Evolutionary conservation across 1,140 invertebrate species (phyloP), one percentile per base, ranked within the genome.

Genomic region (Cydia pomonella): DNA sequence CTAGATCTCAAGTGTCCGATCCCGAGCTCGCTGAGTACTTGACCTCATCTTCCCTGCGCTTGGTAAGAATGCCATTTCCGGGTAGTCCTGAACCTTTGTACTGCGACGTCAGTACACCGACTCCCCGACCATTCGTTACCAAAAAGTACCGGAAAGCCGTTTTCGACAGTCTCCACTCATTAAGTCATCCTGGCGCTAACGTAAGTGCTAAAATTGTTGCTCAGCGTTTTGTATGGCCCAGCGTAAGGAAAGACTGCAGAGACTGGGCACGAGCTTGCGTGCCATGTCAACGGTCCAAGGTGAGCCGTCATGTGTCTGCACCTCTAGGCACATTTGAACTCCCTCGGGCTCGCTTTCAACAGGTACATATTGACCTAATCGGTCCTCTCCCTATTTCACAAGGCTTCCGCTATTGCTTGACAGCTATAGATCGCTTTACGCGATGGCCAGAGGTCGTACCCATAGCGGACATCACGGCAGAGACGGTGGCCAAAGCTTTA

Each of bases 401-500:
- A n/a, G 89, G 84, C 4, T 80, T 73, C 77, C 18, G 78, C 4
- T 93, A 93, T 75, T 79, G 85, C 6, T 76, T 94, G 0, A 94
- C 93, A 0, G 78, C 82, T 1, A 88, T 94, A 0, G 93, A 94
- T 74, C 73, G 87, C 18, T 94, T 86, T 75, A 92, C 93, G 1
- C 76, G 90, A 13, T 94, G 91, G 92, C 90, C 88, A 0, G 92
- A 93, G 80, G 87, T 87, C 2, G 75, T 89, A 6, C 93, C 93
- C 1, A 63, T 93, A 0, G 18, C 75, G 6, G 87, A 94, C 53
- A 91, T 89, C 0, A 80, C 83, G 7, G 89, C 91, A 7, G 76
- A 83, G 73, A 81, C 79, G 1, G 78, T 83, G 13, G 80, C 82
- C 4, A 74, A 44, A 59, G 76, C 74, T 5, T 73, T 86, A 12